These are phyloP conservation scores for Platyscapa corneri DNA, from an alignment of 1,140 invertebrate species.

Conservation along the genomic window DNA sequence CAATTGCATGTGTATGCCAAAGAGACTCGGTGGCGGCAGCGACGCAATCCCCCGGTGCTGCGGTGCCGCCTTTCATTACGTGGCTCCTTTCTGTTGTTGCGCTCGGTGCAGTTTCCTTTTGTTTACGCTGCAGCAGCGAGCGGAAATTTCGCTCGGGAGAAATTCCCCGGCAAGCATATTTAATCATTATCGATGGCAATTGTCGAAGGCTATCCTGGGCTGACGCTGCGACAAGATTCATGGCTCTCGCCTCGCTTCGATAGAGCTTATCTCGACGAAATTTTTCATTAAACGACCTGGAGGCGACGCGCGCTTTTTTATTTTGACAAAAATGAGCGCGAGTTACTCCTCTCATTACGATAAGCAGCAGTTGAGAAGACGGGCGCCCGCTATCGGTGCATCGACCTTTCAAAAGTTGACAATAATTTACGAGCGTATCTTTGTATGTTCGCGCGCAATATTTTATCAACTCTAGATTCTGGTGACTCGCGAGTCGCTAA, in stretches of 20 bases:
- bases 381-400: too few relatives aligned
- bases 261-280: not conserved
- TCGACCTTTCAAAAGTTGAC: too few relatives aligned
- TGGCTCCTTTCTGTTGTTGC: not conserved
- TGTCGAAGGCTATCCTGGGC: not conserved
- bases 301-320: too few relatives aligned
- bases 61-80: not conserved
- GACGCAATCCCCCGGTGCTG: not conserved
- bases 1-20: conserved; percentile 47
- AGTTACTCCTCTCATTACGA: too few relatives aligned
- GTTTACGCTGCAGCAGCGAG: conserved; percentile 29
- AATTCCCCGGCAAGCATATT: not conserved
- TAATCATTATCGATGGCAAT: not conserved
- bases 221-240: too few relatives aligned
- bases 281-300: not conserved
- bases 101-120: not conserved
- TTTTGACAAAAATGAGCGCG: too few relatives aligned
- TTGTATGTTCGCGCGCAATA: not conserved
- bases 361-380: too few relatives aligned
- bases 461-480: not conserved
- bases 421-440: too few relatives aligned
- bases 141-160: not conserved
- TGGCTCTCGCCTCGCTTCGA: too few relatives aligned
- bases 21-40: too few relatives aligned
- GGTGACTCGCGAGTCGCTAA: not conserved